phyloP scores from a whole-genome alignment of 2,888 invertebrate species.

The Metellina segmentata region DNA sequence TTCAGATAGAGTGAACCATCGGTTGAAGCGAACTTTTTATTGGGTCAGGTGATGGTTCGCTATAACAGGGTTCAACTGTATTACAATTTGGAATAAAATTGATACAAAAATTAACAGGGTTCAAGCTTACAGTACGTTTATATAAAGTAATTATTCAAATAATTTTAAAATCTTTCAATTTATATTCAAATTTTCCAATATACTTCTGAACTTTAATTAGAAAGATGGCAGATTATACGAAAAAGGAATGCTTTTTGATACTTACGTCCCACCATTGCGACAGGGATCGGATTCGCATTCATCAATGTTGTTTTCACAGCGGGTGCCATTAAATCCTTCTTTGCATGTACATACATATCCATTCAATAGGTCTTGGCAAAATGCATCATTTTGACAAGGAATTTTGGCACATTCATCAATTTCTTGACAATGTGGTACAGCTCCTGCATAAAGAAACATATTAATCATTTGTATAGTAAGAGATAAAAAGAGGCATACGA shows the following conservation, averaged over 20 bases:
- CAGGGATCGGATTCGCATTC: conserved; percentile 92
- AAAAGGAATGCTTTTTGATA: neutral
- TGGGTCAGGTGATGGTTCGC: no score
- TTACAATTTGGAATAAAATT: no score
- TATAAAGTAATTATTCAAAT: no score
- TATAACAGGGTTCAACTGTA: no score
- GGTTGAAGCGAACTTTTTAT: no score
- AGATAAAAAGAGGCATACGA: no score
- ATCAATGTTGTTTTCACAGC: conserved; percentile 94
- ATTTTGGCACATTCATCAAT: conserved; percentile 93
- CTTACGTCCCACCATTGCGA: conserved; percentile 85
- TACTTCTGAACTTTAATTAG: neutral
- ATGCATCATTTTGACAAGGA: conserved; percentile 90
- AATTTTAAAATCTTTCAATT: no score
- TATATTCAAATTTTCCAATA: neutral
- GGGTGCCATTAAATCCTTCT: conserved; percentile 87
- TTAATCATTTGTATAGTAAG: no score
- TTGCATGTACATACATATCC: conserved; percentile 91
- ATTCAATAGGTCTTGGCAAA: conserved; percentile 88
- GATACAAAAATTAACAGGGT: no score
- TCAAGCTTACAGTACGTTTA: no score
- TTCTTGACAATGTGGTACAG: conserved; percentile 82
- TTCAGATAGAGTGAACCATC: no score
- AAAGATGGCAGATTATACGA: no score
- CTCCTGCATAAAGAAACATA: conserved; percentile 11